These are phyloP conservation scores for Corythoichthys intestinalis DNA, from an alignment of 2,113 vertebrate species.

Conservation along the genomic window DNA sequence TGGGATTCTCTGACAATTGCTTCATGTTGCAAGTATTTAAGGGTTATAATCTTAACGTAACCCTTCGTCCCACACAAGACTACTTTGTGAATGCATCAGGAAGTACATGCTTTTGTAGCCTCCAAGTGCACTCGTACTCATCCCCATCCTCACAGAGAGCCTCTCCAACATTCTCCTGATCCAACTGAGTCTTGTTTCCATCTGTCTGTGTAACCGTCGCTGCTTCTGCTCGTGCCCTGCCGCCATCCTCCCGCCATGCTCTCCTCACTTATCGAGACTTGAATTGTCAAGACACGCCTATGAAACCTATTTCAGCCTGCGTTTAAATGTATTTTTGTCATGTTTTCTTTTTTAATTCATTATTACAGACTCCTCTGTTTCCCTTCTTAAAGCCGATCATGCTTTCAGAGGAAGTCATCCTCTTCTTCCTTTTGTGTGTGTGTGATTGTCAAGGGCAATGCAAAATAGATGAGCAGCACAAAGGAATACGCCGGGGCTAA, in stretches of 20 bases:
- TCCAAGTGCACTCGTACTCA: background rate
- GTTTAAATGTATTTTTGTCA: slow-evolving; percentile 61
- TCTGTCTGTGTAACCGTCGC: background rate
- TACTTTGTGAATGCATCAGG: too few relatives aligned
- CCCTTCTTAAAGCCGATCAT: slow-evolving; percentile 47
- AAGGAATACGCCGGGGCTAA: slow-evolving; percentile 41
- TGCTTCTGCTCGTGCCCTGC: background rate
- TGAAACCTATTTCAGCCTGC: slow-evolving; percentile 20
- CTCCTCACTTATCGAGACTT: slow-evolving; percentile 14
- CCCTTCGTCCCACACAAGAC: too few relatives aligned
- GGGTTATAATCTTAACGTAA: too few relatives aligned
- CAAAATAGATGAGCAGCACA: slow-evolving; percentile 56
- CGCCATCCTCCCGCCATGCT: background rate
- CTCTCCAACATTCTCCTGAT: background rate
- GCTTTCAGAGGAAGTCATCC: slow-evolving; percentile 50
- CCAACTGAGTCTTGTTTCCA: background rate
- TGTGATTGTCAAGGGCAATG: slow-evolving; percentile 68
- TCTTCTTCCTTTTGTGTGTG: slow-evolving; percentile 36
- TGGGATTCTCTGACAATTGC: too few relatives aligned
- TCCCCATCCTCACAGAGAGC: background rate
- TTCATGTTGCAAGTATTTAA: too few relatives aligned
- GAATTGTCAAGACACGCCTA: slow-evolving; percentile 39
- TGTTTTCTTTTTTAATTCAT: slow-evolving; percentile 12
- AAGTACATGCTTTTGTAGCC: too few relatives aligned
- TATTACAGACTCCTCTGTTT: slow-evolving; percentile 44